Percentiles rank a stretch among this genome's conserved stretches.
These are phyloP conservation scores for Drosophila aff. DNA, from an alignment of 1,140 invertebrate genomes.

Conservation along the genomic window DNA sequence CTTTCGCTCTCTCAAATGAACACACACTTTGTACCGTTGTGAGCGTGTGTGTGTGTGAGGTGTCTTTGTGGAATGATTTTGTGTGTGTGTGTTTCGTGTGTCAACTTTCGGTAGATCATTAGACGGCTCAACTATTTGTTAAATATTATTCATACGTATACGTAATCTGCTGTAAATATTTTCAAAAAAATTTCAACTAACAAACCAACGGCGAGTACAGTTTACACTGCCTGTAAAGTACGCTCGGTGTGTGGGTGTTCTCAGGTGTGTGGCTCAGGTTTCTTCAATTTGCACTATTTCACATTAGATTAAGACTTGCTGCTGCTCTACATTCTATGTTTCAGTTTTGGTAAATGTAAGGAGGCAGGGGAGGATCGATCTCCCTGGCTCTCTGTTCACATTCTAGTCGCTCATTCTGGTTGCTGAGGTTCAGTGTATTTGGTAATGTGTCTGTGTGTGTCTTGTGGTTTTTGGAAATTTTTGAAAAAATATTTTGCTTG, in stretches of 20 bases:
- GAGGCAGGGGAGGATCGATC: conserved; percentile 12
- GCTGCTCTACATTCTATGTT: conserved; percentile 36
- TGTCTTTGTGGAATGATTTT: conserved; percentile 52
- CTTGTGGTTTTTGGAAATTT: conserved; percentile 60
- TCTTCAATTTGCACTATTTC: conserved; percentile 62
- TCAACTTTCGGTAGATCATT: conserved; percentile 76
- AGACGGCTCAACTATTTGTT: conserved; percentile 73
- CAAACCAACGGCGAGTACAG: conserved; percentile 80
- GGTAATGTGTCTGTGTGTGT: conserved; percentile 22
- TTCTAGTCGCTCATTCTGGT: conserved; percentile 36
- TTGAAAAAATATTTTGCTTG: conserved; percentile 70
- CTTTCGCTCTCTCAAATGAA: conserved; percentile 62
- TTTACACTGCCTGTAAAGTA: conserved; percentile 70
- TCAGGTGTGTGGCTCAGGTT: conserved; percentile 55
- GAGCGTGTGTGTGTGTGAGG: conserved; percentile 32
- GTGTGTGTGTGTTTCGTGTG: conserved; percentile 53
- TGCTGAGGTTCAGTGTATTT: conserved; percentile 38
- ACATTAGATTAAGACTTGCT: conserved; percentile 54
- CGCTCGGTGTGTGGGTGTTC: conserved; percentile 37
- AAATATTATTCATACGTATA: conserved; percentile 59
- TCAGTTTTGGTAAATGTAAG: conserved; percentile 16
- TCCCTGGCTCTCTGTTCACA: conserved; percentile 18
- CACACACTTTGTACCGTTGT: conserved; percentile 66
- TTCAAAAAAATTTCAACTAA: conserved; percentile 79
- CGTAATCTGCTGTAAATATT: conserved; percentile 67